Evolutionary conservation across 1,140 invertebrate genomes (phyloP), one percentile per base, ranked within the genome.

Genomic region (Eciton burchellii): DNA sequence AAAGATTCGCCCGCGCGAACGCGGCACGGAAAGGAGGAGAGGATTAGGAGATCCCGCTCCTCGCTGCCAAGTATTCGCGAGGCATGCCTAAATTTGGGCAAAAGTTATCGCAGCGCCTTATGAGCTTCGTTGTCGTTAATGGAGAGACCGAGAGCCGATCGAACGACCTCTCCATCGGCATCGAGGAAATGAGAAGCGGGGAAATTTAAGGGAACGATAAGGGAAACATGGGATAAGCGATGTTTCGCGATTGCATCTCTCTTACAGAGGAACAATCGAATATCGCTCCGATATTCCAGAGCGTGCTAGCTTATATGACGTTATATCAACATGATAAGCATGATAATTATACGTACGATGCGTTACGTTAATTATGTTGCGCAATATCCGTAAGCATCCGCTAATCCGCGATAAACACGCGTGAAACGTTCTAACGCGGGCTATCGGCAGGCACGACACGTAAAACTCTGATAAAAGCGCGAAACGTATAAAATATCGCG

Each of bases 41-140:
- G 77, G 77, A 85, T 85, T 86, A 85, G 81, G 52, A 73, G 68
- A 41, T 35, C 49, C 12, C 73, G 59, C 41, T 21, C 16, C 29
- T 57, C 56, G 49, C 59, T 60, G 24, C 68, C 19, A 73, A 82
- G 76, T 65, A 26, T 81, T 45, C 43, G 54, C 35, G 52, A 84
- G n/a, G 83, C 83, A 82, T 85, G 54, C 84, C 85, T 70, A 26
- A 81, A 74, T 26, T 70, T 43, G 11, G 29, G 47, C 47, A 62
- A 52, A 86, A 86, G 79, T 86, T 86, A 83, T 72, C 63, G 6
- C 43, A 54, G 63, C 47, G 16, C 29, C 68, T 65, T 71, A 70
- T 76, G 59, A 47, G 83, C 71, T 47, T 60, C 81, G 86, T 86
- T 86, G 83, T 73, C 81, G 86, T 86, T 86, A 84, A 82, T 86